phyloP scores from a whole-genome alignment of 2,113 vertebrate species.

The Motacilla alba region DNA sequence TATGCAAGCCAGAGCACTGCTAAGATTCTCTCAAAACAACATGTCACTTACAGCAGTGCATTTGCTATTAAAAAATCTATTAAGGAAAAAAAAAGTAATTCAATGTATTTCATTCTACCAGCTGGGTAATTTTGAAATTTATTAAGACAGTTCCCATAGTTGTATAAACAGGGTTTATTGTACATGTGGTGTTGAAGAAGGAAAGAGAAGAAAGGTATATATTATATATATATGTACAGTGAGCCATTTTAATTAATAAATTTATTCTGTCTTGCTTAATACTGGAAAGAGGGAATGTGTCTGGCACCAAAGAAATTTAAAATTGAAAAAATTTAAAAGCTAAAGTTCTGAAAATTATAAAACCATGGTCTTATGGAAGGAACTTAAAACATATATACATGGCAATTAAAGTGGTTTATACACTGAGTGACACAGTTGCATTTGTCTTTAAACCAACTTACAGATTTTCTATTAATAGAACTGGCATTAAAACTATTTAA shows the following conservation, averaged over 20 bases:
- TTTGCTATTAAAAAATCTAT: not conserved
- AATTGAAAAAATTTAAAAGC: slow-evolving; percentile 70
- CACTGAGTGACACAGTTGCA: slow-evolving; percentile 42
- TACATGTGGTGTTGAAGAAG: slow-evolving; percentile 60
- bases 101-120: slow-evolving; percentile 2
- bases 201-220: slow-evolving; percentile 59
- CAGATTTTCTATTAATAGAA: slow-evolving; percentile 38
- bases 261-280: slow-evolving; percentile 69
- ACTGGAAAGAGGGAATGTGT: slow-evolving; percentile 78
- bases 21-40: not conserved
- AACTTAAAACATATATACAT: slow-evolving; percentile 68
- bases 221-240: slow-evolving; percentile 71
- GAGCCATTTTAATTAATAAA: slow-evolving; percentile 65
- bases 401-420: slow-evolving; percentile 65
- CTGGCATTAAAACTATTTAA: slow-evolving; percentile 69
- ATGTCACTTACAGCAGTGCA: not conserved
- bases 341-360: slow-evolving; percentile 74
- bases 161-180: slow-evolving; percentile 73
- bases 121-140: slow-evolving; percentile 11
- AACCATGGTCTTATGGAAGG: slow-evolving; percentile 58
- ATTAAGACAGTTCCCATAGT: slow-evolving; percentile 56
- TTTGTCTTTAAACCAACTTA: slow-evolving; percentile 62
- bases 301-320: slow-evolving; percentile 70
- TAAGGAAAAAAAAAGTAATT: not conserved
- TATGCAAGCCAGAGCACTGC: not conserved